Percentiles rank a stretch among this genome's conserved stretches.
These are phyloP conservation scores for Chaunax sp. DNA, from an alignment of 2,797 vertebrate genomes.

Conservation along the genomic window DNA sequence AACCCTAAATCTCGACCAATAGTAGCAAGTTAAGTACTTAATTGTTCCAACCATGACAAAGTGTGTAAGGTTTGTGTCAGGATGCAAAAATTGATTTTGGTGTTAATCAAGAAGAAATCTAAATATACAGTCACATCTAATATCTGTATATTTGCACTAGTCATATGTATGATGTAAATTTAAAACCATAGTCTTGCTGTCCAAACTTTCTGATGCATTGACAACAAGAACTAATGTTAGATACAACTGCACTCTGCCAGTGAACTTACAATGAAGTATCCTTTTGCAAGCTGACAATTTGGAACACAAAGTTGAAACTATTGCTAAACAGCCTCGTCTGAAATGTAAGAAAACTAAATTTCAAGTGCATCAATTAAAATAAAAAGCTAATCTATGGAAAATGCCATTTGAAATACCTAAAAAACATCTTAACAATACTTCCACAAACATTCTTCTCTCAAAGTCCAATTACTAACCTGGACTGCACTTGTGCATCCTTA, in stretches of 20 bases:
- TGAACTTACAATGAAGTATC: too few relatives aligned
- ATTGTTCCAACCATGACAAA: neutral
- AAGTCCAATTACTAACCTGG: too few relatives aligned
- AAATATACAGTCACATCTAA: neutral
- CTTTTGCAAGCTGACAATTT: neutral
- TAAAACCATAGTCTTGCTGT: neutral
- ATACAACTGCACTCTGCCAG: too few relatives aligned
- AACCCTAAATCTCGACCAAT: neutral
- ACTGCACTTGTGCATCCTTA: too few relatives aligned
- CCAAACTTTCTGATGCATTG: neutral
- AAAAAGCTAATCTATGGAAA: neutral
- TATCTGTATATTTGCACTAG: neutral
- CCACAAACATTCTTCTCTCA: neutral
- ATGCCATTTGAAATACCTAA: neutral
- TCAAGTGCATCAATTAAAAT: neutral
- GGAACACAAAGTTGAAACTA: too few relatives aligned
- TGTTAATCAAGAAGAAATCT: neutral
- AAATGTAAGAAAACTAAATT: neutral
- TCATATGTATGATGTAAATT: neutral
- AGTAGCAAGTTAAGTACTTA: neutral
- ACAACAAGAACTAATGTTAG: slow-evolving; percentile 3
- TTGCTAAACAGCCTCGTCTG: neutral
- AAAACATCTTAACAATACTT: neutral
- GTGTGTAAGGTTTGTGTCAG: too few relatives aligned
- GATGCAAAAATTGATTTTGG: too few relatives aligned